Evolutionary conservation across 1,140 invertebrate species (phyloP), one percentile per base, ranked within the genome.

Genomic region (Zaprionus ghesquierei): DNA sequence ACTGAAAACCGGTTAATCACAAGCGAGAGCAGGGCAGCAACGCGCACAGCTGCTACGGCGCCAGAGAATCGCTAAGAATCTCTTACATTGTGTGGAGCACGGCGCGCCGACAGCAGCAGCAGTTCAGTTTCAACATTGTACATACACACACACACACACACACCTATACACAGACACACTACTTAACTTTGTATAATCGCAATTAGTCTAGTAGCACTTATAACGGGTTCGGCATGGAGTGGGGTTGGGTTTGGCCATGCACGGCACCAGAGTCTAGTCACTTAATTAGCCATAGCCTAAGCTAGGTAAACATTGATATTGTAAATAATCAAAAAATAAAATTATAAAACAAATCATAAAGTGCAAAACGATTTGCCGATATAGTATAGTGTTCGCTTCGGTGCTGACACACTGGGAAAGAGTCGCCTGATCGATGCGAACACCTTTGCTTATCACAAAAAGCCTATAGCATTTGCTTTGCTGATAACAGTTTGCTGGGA

Each of bases 1-100:
- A 31, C 46, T 78, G 68, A 86, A 87, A 87, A 86, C 81, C 78
- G 81, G 81, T 87, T 81, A 86, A 55, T 13, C 8, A n/a, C 23
- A 38, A 18, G 60, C 44, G 33, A 9, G 35, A n/a, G 33, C 4
- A 2, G 35, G 35, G 13, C 33, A 27, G 41, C 64, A 44, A 20
- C 63, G 49, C 10, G 65, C 53, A 55, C 46, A 44, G 72, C 54
- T 50, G 64, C 56, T 29, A n/a, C n/a, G n/a, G n/a, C n/a, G 46
- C 53, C 15, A 33, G n/a, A n/a, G n/a, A n/a, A n/a, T n/a, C 1
- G 29, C 58, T 6, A 25, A 29, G 27, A 46, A 46, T 61, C 27
- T 12, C 27, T 49, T 31, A 4, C 12, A 25, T 20, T 33, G 25
- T 53, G n/a, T 23, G 54, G 15, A 38, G 31, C 33, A 22, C 12